phyloP scores from a whole-genome alignment of 2,888 invertebrate species.

The Carcina quercana region DNA sequence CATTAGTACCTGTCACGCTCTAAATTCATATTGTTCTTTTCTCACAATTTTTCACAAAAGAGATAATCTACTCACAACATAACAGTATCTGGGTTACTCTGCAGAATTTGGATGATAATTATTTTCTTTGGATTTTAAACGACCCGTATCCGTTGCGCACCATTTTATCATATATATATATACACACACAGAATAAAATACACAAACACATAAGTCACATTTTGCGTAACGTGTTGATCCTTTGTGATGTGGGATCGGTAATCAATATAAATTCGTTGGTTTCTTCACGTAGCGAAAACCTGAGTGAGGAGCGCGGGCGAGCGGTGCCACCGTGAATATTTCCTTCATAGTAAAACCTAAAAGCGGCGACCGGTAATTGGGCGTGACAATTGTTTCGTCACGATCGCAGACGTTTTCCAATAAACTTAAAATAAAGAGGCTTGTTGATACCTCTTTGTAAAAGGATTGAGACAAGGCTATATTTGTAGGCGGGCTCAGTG shows the following conservation, averaged over 20 bases:
- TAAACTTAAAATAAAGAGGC: neutral
- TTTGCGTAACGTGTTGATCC: no score
- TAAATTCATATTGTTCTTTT: slow-evolving; percentile 38
- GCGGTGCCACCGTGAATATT: neutral
- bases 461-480: neutral
- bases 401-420: slow-evolving; percentile 47
- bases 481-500: no score
- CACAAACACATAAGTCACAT: neutral
- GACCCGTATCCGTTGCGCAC: no score
- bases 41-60: slow-evolving; percentile 13
- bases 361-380: slow-evolving; percentile 17
- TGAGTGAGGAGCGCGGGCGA: neutral
- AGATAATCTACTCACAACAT: slow-evolving; percentile 1
- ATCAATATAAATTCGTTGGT: no score
- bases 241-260: no score
- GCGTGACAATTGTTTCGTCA: slow-evolving; percentile 52
- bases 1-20: slow-evolving; percentile 52
- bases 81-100: slow-evolving; percentile 3
- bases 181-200: neutral
- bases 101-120: no score
- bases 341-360: neutral
- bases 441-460: slow-evolving; percentile 1
- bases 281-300: no score
- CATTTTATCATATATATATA: neutral
- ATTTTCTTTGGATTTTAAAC: no score